Percentiles rank a stretch among this genome's conserved stretches.
Evolutionary conservation across 2,888 invertebrate genomes (phyloP).

Genomic region (Dryocosmus kuriphilus): DNA sequence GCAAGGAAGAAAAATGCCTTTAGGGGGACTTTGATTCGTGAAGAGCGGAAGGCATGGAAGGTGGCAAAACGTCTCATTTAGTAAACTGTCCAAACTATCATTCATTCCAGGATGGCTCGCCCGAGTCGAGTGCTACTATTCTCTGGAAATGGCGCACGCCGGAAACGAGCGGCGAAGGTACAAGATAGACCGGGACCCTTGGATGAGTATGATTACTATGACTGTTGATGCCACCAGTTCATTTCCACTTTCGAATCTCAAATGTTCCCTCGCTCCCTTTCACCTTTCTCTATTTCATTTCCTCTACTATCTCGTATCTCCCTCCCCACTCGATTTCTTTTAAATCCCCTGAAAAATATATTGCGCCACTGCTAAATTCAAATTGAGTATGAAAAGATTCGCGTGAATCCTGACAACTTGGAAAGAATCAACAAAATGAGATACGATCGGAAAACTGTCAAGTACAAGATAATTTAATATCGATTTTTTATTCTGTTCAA

Average conservation of each 20-base stretch:
- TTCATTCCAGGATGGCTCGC: constrained; percentile 62
- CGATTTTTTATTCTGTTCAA: too few relatives aligned
- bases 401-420: not conserved
- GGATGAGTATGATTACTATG: constrained; percentile 53
- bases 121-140: constrained; percentile 69
- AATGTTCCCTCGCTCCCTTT: not conserved
- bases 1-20: constrained; percentile 5
- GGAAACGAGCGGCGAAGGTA: constrained; percentile 45
- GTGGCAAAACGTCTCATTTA: constrained; percentile 65
- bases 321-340: not conserved
- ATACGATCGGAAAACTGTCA: not conserved
- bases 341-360: not conserved
- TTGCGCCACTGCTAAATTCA: not conserved
- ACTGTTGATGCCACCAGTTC: constrained; percentile 54
- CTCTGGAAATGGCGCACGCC: constrained; percentile 68
- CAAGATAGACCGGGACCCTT: constrained; percentile 39
- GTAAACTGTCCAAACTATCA: constrained; percentile 71
- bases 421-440: not conserved
- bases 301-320: not conserved
- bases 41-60: not conserved
- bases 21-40: constrained; percentile 20
- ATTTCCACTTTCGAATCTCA: constrained; percentile 48
- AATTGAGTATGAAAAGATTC: not conserved
- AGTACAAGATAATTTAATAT: too few relatives aligned
- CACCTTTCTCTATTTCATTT: constrained; percentile 20